Evolutionary conservation across 2,888 invertebrate genomes (phyloP).

Genomic region (Scaptodrosophila latifasciaeformis): DNA sequence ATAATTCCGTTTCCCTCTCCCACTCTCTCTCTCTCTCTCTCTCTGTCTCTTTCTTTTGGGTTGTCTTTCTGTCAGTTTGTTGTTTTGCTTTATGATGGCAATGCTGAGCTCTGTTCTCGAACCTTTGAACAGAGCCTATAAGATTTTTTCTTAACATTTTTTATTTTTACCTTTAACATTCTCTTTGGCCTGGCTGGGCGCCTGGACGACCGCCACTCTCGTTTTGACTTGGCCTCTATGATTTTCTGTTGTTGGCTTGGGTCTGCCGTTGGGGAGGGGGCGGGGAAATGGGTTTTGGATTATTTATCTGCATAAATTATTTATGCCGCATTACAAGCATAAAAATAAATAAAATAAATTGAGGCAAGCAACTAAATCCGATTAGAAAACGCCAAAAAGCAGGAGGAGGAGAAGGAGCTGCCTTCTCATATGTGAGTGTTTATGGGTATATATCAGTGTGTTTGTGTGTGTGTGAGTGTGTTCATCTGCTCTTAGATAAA

Average conservation of each 20-base stretch:
- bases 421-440: conserved; percentile 1
- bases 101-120: conserved; percentile 27
- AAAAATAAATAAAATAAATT: conserved; percentile 70
- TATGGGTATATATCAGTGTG: conserved; percentile 3
- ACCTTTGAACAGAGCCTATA: not conserved
- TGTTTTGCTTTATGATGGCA: conserved; percentile 52
- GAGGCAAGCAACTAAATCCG: conserved; percentile 63
- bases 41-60: not conserved
- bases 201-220: too few species aligned
- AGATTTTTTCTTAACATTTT: too few species aligned
- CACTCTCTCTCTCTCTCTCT: not conserved
- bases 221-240: conserved; percentile 3
- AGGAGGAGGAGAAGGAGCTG: not conserved
- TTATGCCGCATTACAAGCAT: conserved; percentile 72
- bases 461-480: too few species aligned
- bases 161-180: too few species aligned
- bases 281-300: conserved; percentile 22
- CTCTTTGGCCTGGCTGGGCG: too few species aligned
- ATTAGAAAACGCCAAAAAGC: conserved; percentile 54
- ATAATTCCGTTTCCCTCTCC: not conserved
- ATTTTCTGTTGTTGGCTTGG: too few species aligned
- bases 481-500: too few species aligned
- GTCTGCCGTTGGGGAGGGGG: conserved; percentile 23
- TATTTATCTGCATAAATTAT: conserved; percentile 71
- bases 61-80: conserved; percentile 28